phyloP scores from a whole-genome alignment of 2,797 vertebrate species.

The Percopsis omiscomaycus region DNA sequence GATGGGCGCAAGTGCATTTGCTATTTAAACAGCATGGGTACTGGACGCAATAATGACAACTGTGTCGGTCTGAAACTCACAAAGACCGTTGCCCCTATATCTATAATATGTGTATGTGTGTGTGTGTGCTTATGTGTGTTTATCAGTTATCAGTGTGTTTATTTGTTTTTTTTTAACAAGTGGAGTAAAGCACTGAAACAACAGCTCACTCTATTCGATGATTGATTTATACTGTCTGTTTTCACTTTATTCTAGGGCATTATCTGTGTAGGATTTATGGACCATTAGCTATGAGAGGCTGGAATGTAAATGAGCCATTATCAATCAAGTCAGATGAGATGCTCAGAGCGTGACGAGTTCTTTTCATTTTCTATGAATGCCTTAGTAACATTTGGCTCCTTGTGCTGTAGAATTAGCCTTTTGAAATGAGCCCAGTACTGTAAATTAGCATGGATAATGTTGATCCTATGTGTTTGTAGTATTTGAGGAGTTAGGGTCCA shows the following conservation, averaged over 20 bases:
- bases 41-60: too few species aligned
- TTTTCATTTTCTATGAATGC: conserved; percentile 49
- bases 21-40: too few species aligned
- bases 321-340: conserved; percentile 71
- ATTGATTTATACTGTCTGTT: conserved; percentile 69
- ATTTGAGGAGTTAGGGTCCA: conserved; percentile 29
- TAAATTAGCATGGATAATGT: conserved; percentile 43
- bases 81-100: too few species aligned
- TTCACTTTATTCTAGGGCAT: conserved; percentile 68
- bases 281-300: conserved; percentile 67
- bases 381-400: conserved; percentile 57
- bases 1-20: too few species aligned
- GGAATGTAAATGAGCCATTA: conserved; percentile 70
- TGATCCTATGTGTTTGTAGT: conserved; percentile 26
- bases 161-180: conserved; percentile 57
- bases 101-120: background rate
- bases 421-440: conserved; percentile 50
- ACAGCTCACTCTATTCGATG: conserved; percentile 55
- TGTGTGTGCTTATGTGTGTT: conserved; percentile 10
- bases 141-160: too few species aligned
- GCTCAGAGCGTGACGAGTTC: conserved; percentile 57
- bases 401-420: conserved; percentile 55
- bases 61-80: too few species aligned
- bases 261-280: conserved; percentile 72
- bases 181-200: conserved; percentile 66